Conservation (phyloP, 2,797 vertebrate genomes). For the Champsocephalus esox region DNA sequence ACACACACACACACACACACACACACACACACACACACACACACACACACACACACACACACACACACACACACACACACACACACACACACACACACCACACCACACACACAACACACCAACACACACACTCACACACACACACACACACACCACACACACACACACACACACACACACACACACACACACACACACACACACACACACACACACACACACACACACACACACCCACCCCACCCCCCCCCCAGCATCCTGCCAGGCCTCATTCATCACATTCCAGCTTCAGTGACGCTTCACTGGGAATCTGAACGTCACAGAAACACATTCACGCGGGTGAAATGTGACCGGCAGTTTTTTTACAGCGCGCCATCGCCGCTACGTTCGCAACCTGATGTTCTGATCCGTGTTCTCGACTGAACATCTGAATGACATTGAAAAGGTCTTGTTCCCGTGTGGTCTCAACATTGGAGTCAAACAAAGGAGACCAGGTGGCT, state of each 20-base stretch:
- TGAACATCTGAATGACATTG: neutral
- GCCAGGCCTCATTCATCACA: constrained; percentile 52
- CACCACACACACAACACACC: too few species aligned
- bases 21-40: too few species aligned
- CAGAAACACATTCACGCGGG: constrained; percentile 9
- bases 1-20: too few species aligned
- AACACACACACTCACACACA: too few species aligned
- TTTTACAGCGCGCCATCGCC: neutral
- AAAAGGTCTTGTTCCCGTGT: too few species aligned
- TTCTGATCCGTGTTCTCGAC: neutral
- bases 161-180: too few species aligned
- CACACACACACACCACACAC: too few species aligned
- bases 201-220: constrained; percentile 7
- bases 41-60: too few species aligned
- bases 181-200: constrained; percentile 1
- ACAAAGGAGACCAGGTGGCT: too few species aligned
- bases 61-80: too few species aligned
- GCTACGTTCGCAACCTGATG: neutral
- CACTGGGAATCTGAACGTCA: constrained; percentile 20
- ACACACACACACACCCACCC: constrained; percentile 1
- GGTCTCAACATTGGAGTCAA: too few species aligned
- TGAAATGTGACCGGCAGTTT: neutral
- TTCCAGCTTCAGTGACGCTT: constrained; percentile 57
- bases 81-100: neutral
- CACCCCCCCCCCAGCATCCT: constrained; percentile 23